Percentiles rank a stretch among this genome's conserved stretches.
Conservation (phyloP, 1,140 invertebrate species). For the Drosophila kanapiae region DNA sequence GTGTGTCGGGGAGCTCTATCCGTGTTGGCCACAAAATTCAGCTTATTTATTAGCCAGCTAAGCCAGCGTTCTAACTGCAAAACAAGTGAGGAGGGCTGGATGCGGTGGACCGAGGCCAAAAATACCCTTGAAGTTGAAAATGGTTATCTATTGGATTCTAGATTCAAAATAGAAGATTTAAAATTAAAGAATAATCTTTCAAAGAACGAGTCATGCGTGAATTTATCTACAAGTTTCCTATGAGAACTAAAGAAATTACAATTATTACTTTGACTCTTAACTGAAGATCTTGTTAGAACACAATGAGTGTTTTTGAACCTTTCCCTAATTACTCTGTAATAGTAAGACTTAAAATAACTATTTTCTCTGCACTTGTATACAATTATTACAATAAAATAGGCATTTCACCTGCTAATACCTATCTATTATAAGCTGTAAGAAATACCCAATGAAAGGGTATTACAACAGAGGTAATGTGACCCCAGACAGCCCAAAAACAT, state of each 20-base stretch:
- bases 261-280: no score
- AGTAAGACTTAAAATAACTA: no score
- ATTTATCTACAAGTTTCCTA: not conserved
- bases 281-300: no score
- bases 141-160: not conserved
- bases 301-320: not conserved
- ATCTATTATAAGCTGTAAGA: not conserved
- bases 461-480: not conserved
- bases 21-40: conserved; percentile 47
- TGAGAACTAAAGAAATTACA: not conserved
- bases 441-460: conserved; percentile 5
- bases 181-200: not conserved
- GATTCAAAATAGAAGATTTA: not conserved
- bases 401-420: not conserved
- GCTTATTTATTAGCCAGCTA: conserved; percentile 46
- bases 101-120: not conserved
- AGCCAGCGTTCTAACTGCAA: conserved; percentile 64
- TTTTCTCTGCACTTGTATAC: not conserved
- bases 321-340: not conserved
- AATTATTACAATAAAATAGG: not conserved
- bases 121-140: conserved; percentile 1
- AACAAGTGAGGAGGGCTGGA: conserved; percentile 28
- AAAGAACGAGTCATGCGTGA: not conserved
- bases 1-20: conserved; percentile 4
- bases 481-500: conserved; percentile 18